A percentile compares a stretch with the other conserved stretches of the same genome.
Conservation (phyloP, 2,888 invertebrate genomes). For the Tryphoninae sp. region DNA sequence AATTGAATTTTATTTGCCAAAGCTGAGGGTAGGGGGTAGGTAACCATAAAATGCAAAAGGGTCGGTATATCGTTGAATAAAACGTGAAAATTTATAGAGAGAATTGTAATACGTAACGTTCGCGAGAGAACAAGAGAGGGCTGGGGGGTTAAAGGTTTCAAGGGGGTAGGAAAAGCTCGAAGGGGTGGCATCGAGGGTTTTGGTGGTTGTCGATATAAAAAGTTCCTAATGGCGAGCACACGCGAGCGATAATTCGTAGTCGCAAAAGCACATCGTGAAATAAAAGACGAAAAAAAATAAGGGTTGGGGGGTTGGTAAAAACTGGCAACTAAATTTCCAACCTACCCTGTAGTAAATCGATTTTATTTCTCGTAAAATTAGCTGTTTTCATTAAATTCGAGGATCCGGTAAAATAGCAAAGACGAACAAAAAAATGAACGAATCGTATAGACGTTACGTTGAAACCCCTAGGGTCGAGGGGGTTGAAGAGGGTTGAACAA, state of each 20-base stretch:
- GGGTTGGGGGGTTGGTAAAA: slow-evolving; percentile 6
- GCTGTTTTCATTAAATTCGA: slow-evolving; percentile 69
- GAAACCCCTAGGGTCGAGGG: not conserved
- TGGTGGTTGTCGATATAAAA: slow-evolving; percentile 52
- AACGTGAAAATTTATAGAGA: slow-evolving; percentile 61
- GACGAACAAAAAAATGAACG: slow-evolving; percentile 33
- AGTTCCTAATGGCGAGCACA: slow-evolving; percentile 50
- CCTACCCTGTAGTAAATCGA: slow-evolving; percentile 61
- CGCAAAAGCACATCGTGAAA: slow-evolving; percentile 6
- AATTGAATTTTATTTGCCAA: slow-evolving; percentile 39
- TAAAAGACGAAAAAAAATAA: slow-evolving; percentile 28
- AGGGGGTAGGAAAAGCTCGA: slow-evolving; percentile 3
- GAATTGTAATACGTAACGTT: slow-evolving; percentile 54
- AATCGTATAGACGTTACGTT: slow-evolving; percentile 7
- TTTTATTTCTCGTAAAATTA: slow-evolving; percentile 67
- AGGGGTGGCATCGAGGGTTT: slow-evolving; percentile 5
- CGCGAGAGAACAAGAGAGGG: slow-evolving; percentile 11
- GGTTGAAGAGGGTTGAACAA: slow-evolving; percentile 49
- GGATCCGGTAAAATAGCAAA: not conserved
- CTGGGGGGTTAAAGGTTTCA: slow-evolving; percentile 19
- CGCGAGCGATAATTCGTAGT: slow-evolving; percentile 48
- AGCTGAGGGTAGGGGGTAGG: not conserved
- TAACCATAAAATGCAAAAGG: slow-evolving; percentile 33
- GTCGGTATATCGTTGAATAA: slow-evolving; percentile 17
- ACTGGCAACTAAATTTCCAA: slow-evolving; percentile 50